Percentiles rank a stretch among this genome's conserved stretches.
These are phyloP conservation scores for Ephestia elutella DNA, from an alignment of 1,140 invertebrate species.

Conservation along the genomic window DNA sequence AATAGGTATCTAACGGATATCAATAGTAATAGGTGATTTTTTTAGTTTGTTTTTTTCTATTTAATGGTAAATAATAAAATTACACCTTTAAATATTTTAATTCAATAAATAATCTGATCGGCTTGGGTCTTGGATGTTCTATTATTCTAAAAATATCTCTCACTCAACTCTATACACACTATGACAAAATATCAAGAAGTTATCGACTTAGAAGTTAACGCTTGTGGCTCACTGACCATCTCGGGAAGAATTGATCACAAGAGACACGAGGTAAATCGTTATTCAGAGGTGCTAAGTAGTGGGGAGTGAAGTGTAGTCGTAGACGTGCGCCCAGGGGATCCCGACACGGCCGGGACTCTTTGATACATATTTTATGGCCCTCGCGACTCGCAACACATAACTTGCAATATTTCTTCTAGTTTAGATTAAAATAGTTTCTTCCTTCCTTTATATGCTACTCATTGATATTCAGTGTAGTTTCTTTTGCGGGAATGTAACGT, in stretches of 20 bases:
- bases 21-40: too few relatives aligned
- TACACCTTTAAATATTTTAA: too few relatives aligned
- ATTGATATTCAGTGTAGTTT: constrained; percentile 30
- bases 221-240: too few relatives aligned
- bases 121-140: too few relatives aligned
- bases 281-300: constrained; percentile 48
- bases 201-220: too few relatives aligned
- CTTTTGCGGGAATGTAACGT: constrained; percentile 11
- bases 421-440: constrained; percentile 41
- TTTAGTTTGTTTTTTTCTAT: too few relatives aligned
- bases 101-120: too few relatives aligned
- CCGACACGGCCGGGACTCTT: constrained; percentile 42
- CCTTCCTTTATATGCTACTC: constrained; percentile 24
- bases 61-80: too few relatives aligned
- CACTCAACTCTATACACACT: too few relatives aligned
- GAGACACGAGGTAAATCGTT: constrained; percentile 26
- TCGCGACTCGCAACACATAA: constrained; percentile 44
- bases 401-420: constrained; percentile 36
- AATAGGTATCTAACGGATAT: too few relatives aligned
- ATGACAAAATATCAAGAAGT: too few relatives aligned
- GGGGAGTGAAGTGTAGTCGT: constrained; percentile 34
- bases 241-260: neutral
- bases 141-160: too few relatives aligned
- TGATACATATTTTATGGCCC: constrained; percentile 66
- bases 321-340: constrained; percentile 36